Percentiles rank a stretch among this genome's conserved stretches.
phyloP scores from a whole-genome alignment of 2,113 vertebrate genomes.

The Microcebus murinus region DNA sequence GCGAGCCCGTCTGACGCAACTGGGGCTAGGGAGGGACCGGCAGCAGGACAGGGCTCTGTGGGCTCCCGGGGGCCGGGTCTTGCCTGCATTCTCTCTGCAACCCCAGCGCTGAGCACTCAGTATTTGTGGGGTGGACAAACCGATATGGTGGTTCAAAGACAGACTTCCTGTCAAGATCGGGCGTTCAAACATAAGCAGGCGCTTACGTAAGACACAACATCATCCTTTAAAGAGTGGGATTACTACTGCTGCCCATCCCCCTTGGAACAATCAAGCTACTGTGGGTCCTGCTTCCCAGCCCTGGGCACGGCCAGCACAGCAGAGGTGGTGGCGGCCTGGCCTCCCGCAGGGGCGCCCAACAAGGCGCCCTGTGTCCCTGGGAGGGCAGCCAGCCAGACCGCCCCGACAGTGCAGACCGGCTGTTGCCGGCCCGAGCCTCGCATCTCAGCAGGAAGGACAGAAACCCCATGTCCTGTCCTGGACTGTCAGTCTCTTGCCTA shows the following conservation, averaged over 20 bases:
- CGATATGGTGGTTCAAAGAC: rapidly evolving
- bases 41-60: background rate
- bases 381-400: too few species aligned
- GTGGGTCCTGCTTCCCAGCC: background rate
- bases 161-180: background rate
- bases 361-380: too few species aligned
- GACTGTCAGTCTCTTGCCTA: background rate
- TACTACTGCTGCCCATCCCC: too few species aligned
- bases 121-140: background rate
- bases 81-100: background rate
- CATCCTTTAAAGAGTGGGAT: background rate
- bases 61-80: background rate
- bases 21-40: too few species aligned
- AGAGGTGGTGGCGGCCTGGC: background rate
- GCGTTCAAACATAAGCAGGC: rapidly evolving
- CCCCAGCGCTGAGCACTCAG: background rate
- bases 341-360: too few species aligned
- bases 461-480: rapidly evolving
- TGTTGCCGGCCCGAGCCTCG: rapidly evolving
- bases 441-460: background rate
- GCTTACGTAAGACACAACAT: background rate
- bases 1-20: rapidly evolving
- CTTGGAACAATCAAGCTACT: too few species aligned
- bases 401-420: background rate
- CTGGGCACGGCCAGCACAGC: rapidly evolving